These are phyloP conservation scores for Meandrina meandrites DNA, from an alignment of 92 coral and sea anemone genomes.

Conservation along the genomic window DNA sequence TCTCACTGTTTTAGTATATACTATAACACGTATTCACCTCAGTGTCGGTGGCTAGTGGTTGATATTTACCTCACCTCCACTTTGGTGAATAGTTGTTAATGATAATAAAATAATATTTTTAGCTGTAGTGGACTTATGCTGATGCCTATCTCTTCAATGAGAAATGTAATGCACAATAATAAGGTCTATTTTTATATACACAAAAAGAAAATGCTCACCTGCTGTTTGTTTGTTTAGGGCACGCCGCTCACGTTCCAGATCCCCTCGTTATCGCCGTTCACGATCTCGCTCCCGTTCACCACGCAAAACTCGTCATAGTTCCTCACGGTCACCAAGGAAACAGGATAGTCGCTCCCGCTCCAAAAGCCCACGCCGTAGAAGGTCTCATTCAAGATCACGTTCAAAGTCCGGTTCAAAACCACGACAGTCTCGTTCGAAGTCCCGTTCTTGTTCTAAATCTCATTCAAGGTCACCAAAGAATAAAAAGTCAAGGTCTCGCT, in stretches of 20 bases:
- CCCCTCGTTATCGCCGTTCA: conserved; percentile 59
- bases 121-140: neutral
- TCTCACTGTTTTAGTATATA: too few species aligned
- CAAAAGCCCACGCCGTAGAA: conserved; percentile 53
- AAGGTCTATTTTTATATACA: neutral
- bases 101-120: too few species aligned
- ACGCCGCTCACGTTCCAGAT: conserved; percentile 66
- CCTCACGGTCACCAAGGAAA: conserved; percentile 56
- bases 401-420: conserved; percentile 67
- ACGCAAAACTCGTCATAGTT: conserved; percentile 41
- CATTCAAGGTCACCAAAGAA: conserved; percentile 61
- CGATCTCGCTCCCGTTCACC: conserved; percentile 74
- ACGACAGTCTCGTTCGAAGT: conserved; percentile 66
- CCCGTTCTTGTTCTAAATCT: conserved; percentile 67
- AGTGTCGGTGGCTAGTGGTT: too few species aligned
- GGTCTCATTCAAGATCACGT: conserved; percentile 71
- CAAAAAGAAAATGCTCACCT: neutral
- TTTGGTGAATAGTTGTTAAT: too few species aligned
- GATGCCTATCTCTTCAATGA: neutral
- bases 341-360: conserved; percentile 53
- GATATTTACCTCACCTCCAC: too few species aligned
- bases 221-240: conserved; percentile 3
- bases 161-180: neutral
- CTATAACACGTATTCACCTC: too few species aligned
- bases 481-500: conserved; percentile 61